A percentile compares a stretch with the other conserved stretches of the same genome.
phyloP scores from a whole-genome alignment of 2,888 invertebrate genomes.

The Tetragnatha montana region DNA sequence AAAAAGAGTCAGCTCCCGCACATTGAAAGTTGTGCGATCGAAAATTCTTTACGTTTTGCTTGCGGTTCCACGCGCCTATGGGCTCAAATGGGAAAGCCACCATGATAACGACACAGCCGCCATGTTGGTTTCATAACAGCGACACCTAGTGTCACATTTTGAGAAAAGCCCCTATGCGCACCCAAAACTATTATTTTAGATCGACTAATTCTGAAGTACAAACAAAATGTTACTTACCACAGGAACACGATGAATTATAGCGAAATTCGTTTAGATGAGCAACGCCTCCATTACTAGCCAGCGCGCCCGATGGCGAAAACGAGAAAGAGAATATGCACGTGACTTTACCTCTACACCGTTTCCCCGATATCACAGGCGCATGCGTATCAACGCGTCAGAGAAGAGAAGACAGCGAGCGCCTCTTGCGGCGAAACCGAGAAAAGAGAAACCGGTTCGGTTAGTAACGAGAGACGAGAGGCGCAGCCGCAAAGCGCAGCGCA shows the following conservation, averaged over 20 bases:
- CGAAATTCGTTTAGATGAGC: background rate
- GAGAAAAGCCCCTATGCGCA: background rate
- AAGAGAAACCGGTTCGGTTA: background rate
- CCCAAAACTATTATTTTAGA: background rate
- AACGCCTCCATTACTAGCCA: background rate
- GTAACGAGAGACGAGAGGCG: no score
- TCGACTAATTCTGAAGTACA: background rate
- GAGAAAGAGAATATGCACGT: slow-evolving; percentile 9
- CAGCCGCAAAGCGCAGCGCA: no score
- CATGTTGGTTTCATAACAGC: background rate
- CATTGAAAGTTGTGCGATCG: no score
- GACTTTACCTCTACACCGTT: slow-evolving; percentile 25
- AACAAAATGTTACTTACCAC: slow-evolving; percentile 1
- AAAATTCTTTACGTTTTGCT: no score
- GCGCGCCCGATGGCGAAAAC: background rate
- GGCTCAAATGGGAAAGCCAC: no score
- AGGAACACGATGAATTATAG: background rate
- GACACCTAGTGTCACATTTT: slow-evolving; percentile 11
- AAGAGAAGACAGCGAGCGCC: background rate
- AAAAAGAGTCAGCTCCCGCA: no score
- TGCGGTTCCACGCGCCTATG: no score
- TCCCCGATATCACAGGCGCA: slow-evolving; percentile 3
- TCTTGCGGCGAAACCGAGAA: background rate
- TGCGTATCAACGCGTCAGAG: background rate
- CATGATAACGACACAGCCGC: background rate